Evolutionary conservation across 2,888 invertebrate genomes (phyloP), one percentile per base, ranked within the genome.

Genomic region (Zele albiditarsus): DNA sequence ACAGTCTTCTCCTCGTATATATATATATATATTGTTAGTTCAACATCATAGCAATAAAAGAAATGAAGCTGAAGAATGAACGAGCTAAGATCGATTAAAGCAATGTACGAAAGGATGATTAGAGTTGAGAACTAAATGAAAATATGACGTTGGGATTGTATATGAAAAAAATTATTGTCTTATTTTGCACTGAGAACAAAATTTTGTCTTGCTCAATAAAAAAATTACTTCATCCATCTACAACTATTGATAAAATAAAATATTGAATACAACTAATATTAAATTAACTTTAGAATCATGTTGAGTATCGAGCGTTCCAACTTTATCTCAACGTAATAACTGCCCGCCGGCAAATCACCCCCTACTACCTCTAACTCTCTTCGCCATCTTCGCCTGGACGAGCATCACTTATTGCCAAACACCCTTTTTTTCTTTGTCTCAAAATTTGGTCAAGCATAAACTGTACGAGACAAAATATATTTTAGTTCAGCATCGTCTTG

Each of bases 231-330:
- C 5, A 46, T n/a, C 3, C 16, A 27, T 20, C 6, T 58, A 8
- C 5, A 58, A 58, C 14, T 14, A 58, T 3, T 58, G 23, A 23
- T 5, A 8, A 6, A 5, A 46, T n/a, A 31, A 46, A n/a, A 14
- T 2, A 60, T 38, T 12, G 38, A 25, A 60, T 42, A n/a, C 25
- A 58, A 33, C 14, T 23, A 46, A 27, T 33, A 42, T 60, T 60
- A 25, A 12, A 23, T 38, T 16, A 23, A 70, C 60, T 58, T 1
- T 23, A 42, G 58, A 25, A 62, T 20, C 38, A 38, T 58, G 38
- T 8, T 27, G 67, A 76, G 77, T 79, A 79, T 79, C 77, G 78
- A 79, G 76, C 79, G 78, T 73, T 79, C 77, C 68, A 70, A 77
- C 71, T 58, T 78, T 76, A 31, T 78, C 76, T 73, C 71, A 58